phyloP scores from a whole-genome alignment of 2,797 vertebrate genomes.

The Galaxias olidus region DNA sequence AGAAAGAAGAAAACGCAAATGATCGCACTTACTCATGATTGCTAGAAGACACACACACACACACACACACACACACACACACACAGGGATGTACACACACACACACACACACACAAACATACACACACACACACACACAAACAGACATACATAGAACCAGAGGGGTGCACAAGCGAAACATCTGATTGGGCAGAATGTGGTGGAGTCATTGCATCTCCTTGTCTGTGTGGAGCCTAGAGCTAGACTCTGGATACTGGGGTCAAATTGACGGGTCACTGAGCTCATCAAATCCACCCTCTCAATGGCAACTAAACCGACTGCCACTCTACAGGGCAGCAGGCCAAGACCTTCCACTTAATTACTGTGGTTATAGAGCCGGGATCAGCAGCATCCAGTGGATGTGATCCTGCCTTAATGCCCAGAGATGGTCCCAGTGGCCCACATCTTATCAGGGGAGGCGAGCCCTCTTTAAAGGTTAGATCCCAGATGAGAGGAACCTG shows the following conservation, averaged over 20 bases:
- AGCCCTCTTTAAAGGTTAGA: too few relatives aligned
- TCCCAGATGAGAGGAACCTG: too few relatives aligned
- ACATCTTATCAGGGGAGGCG: too few relatives aligned
- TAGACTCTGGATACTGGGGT: neutral
- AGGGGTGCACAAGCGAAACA: neutral
- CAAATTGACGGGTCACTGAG: neutral
- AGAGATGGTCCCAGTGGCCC: too few relatives aligned
- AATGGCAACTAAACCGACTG: neutral
- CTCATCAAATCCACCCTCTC: neutral
- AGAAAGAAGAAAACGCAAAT: too few relatives aligned
- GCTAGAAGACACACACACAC: neutral
- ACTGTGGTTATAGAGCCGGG: too few relatives aligned
- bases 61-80: neutral
- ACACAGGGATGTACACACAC: neutral
- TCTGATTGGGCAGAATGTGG: neutral
- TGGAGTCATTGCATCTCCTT: neutral
- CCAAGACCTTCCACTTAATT: too few relatives aligned
- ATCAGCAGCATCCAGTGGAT: too few relatives aligned
- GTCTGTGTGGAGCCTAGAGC: neutral
- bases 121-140: neutral
- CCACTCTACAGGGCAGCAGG: too few relatives aligned
- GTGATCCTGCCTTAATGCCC: too few relatives aligned
- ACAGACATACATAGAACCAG: neutral
- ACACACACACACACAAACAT: neutral
- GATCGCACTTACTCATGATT: too few relatives aligned